A percentile compares a stretch with the other conserved stretches of the same genome.
phyloP scores from a whole-genome alignment of 2,113 vertebrate genomes.

The Thamnaconus septentrionalis region DNA sequence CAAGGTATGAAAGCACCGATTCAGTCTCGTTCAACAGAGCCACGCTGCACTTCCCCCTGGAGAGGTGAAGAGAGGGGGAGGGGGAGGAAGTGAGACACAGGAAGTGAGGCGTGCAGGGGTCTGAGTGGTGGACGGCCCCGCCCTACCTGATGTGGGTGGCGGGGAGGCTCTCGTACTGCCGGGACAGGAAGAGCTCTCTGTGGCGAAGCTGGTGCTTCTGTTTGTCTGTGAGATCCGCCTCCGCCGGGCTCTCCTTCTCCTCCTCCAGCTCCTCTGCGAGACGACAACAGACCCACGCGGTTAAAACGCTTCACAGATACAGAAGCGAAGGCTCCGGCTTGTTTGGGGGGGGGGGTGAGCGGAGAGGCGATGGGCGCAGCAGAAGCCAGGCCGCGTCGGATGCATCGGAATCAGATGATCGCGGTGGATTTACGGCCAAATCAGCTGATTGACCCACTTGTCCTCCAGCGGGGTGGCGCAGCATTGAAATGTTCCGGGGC shows the following conservation, averaged over 20 bases:
- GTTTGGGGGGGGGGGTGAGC: no score
- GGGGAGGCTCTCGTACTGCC: slow-evolving; percentile 94
- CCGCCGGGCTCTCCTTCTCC: slow-evolving; percentile 88
- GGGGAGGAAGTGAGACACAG: slow-evolving; percentile 25
- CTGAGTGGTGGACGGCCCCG: slow-evolving; percentile 3
- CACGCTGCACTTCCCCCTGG: slow-evolving; percentile 95
- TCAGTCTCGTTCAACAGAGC: slow-evolving; percentile 96
- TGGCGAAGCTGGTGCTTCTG: slow-evolving; percentile 97
- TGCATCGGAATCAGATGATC: no score
- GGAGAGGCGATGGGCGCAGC: no score
- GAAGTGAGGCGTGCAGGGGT: slow-evolving; percentile 18
- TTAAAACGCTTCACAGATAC: slow-evolving; percentile 9
- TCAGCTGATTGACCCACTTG: no score
- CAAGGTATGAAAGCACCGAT: slow-evolving; percentile 91
- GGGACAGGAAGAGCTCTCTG: slow-evolving; percentile 94
- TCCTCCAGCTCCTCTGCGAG: slow-evolving; percentile 94
- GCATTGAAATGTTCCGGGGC: no score
- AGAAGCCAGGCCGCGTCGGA: no score
- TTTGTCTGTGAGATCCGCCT: slow-evolving; percentile 93
- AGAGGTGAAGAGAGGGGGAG: slow-evolving; percentile 13
- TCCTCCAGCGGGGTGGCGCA: no score
- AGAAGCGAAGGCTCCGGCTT: neutral
- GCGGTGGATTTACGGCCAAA: no score
- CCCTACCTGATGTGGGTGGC: slow-evolving; percentile 91
- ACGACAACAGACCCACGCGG: slow-evolving; percentile 18